Conservation (phyloP, 2,113 vertebrate genomes). For the Hyaena hyaena region DNA sequence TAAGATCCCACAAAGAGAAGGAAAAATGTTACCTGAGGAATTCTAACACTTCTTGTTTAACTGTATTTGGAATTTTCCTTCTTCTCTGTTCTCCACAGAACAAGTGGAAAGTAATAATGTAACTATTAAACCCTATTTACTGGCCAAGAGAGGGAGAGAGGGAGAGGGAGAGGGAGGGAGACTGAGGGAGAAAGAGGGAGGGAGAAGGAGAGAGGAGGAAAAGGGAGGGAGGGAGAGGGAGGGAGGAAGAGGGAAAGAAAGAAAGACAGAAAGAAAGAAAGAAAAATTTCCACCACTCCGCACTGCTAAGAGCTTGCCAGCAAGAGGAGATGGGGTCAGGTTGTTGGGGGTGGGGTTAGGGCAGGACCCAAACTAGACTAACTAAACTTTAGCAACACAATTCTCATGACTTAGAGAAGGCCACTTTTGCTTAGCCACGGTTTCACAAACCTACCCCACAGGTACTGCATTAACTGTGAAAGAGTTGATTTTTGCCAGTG, state of each 20-base stretch:
- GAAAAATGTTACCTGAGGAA: background rate
- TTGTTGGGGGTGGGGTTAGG: background rate
- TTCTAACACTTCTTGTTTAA: background rate
- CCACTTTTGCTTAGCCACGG: background rate
- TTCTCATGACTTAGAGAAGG: background rate
- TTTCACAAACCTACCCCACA: background rate
- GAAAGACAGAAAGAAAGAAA: no score
- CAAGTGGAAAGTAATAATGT: background rate
- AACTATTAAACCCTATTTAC: background rate
- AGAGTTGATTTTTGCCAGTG: background rate
- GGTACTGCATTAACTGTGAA: background rate
- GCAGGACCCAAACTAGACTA: background rate
- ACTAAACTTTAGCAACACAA: background rate
- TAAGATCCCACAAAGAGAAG: background rate
- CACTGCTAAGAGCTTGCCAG: background rate
- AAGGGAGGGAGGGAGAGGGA: no score
- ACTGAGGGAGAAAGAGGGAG: no score
- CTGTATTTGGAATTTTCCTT: conserved; percentile 2
- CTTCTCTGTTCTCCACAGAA: background rate
- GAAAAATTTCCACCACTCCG: background rate
- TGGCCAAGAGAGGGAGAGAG: background rate
- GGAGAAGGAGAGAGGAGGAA: no score
- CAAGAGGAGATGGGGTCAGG: background rate
- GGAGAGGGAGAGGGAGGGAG: background rate
- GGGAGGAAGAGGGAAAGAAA: no score